Evolutionary conservation across 2,888 invertebrate species (phyloP), one percentile per base, ranked within the genome.

Genomic region (Thelaira solivaga): DNA sequence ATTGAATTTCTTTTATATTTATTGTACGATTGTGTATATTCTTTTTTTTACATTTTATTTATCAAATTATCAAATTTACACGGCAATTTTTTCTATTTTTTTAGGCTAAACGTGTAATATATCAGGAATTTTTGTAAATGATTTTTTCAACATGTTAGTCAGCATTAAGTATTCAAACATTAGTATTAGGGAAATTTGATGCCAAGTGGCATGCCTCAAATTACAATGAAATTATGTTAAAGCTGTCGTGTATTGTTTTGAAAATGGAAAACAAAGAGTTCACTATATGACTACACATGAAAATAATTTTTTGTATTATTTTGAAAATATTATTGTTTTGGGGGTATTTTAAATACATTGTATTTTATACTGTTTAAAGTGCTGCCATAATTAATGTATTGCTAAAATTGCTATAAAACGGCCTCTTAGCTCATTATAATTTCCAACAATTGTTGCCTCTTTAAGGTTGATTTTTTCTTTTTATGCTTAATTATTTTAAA

Each of bases 1-100:
- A 80, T 82, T 83, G 59, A 71, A 82, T 83, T 82, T 82, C 59
- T 62, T 69, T 34, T 24, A 68, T 31, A 67, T 45, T 53, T 62
- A 36, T 53, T 34, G 43, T 51, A n/a, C n/a, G n/a, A n/a, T n/a
- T n/a, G n/a, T n/a, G n/a, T n/a, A n/a, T n/a, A 13, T 18, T 53
- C 26, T 16, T 51, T 29, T 34, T 24, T 43, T 73, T 68, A 13
- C n/a, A 51, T 13, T 57, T 68, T 62, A 62, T 39, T 65, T n/a
- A n/a, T 49, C 53, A 62, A 78, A 78, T 78, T 78, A 78, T 74
- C 69, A 71, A 74, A 78, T 78, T 78, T 78, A 47, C 69, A 69
- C 43, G 49, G 69, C 26, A 57, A 36, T 39, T 62, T 53, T n/a
- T n/a, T n/a, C n/a, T n/a, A n/a, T n/a, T n/a, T n/a, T n/a, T 57